phyloP scores from a whole-genome alignment of 2,797 vertebrate genomes.

The Argya squamiceps region DNA sequence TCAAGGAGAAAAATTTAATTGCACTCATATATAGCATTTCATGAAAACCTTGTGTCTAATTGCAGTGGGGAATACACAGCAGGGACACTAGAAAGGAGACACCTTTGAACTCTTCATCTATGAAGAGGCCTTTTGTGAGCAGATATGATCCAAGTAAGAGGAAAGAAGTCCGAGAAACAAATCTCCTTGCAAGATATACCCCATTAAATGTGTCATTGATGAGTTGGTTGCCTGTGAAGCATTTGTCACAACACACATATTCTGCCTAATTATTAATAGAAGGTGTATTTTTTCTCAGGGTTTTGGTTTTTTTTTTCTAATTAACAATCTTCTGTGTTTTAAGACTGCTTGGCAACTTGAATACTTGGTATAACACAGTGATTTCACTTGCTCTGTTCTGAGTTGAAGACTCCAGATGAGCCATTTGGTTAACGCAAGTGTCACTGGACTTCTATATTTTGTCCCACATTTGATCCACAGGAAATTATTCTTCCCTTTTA shows the following conservation, averaged over 20 bases:
- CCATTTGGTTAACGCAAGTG: neutral
- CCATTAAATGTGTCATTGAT: neutral
- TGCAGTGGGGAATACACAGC: constrained; percentile 5
- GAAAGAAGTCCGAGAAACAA: neutral
- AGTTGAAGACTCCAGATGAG: neutral
- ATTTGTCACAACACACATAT: neutral
- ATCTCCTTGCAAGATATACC: neutral
- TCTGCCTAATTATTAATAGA: constrained; percentile 56
- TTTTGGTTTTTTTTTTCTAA: constrained; percentile 18
- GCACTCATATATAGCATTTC: constrained; percentile 23
- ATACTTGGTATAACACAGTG: neutral
- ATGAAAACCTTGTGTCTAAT: constrained; percentile 53
- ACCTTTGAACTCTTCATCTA: constrained; percentile 46
- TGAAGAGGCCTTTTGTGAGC: constrained; percentile 37
- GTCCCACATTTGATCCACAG: neutral
- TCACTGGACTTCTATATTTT: neutral
- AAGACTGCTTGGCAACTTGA: constrained; percentile 1
- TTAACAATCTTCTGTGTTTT: constrained; percentile 26
- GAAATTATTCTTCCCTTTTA: constrained; percentile 6
- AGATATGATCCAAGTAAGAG: constrained; percentile 11
- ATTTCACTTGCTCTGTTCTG: neutral
- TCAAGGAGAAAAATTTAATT: constrained; percentile 56
- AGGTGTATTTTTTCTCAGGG: constrained; percentile 15
- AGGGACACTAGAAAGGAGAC: constrained; percentile 15
- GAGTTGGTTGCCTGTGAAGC: neutral